Base-by-base conservation (phyloP, 2,113 vertebrate species). In the Lampris megalopsis region DNA sequence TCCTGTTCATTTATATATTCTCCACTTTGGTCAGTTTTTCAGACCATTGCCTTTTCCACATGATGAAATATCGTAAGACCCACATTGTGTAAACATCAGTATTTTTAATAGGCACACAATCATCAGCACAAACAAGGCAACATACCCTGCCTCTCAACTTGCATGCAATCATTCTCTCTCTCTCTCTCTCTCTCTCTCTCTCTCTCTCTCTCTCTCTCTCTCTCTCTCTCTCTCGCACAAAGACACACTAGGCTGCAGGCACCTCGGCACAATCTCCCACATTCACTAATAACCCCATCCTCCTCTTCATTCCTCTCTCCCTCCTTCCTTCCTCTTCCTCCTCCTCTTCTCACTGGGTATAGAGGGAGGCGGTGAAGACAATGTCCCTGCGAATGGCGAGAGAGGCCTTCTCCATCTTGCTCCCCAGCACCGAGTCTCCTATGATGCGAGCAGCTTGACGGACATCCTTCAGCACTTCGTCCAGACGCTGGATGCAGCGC, bases 281-380 rank as follows among this genome's bases (percentile, higher is more conserved):
- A 4, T 10, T 45, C 41, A 0, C 54, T 41, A 13, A 43, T 63
- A 5, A 3, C 5, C 40, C 40, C 50, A 8, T 35, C 6, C 68
- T 1, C 40, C 5, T 37, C 10, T 36, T 10, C 68, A 4, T 4
- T 4, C 43, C 49, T 6, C 69, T 42, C 36, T 36, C 47, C 6
- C 69, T 7, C 59, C 63, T 13, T 6, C 70, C 41, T 62, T 37
- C 56, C 45, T 9, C 36, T 35, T 45, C n/a, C 43, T 40, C 11
- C 5, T 47, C 3, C 7, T 1, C 48, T 10, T 36, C 66, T 95
- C 93, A 97, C 90, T 98, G 97, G 52, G 96, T 97, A 76, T 98
- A 98, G 49, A 98, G 95, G 52, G 96, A 97, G 47, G 97, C 97
- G 0, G 96, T 96, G 82, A 98, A 98, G 75, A 98, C 96, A 0